Base-by-base conservation (phyloP, 2,888 invertebrate genomes). In the Pseudeuparius sepicola region DNA sequence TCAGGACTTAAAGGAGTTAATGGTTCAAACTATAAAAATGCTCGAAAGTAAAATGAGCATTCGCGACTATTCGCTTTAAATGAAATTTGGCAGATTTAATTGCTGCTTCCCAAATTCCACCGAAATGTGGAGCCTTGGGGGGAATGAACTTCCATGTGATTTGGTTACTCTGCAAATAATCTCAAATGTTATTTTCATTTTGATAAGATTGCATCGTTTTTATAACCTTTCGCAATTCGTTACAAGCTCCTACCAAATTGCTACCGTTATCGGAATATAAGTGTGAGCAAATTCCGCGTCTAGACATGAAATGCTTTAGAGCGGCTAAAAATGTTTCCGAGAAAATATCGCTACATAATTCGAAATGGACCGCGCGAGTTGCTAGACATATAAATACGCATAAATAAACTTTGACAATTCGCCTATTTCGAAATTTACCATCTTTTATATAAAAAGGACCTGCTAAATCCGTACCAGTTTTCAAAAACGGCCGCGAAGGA, bases 71-170 rank as follows among this genome's bases (percentile, higher is more conserved):
- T 6, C 36, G 31, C 32, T 39, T 36, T 13, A 39, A 15, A 13
- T 39, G 39, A 20, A 15, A 31, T 23, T 39, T 39, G 13, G 31
- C 24, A 6, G 29, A 30, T 23, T 39, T 38, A 4, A 38, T 18
- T 7, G 29, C 30, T 4, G 38, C 25, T 17, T 38, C 34, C 34
- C 34, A 38, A 5, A 34, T n/a, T 4, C 39, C 35, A 11, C 35
- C 35, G 12, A 34, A 34, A 24, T 38, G 34, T 14, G 35, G 34
- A 9, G 35, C 29, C 4, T 16, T 4, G n/a, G 35, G 35, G 7
- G 24, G 17, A 6, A 37, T 34, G 10, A 36, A 36, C 4, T 28
- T 37, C 34, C 37, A 37, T 15, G 24, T 10, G 15, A 37, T 34
- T 14, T 26, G 34, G 4, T 38, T 14, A 25, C n/a, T 31, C n/a